A percentile compares a stretch with the other conserved stretches of the same genome.
These are phyloP conservation scores for Drosophila rufa DNA, from an alignment of 1,140 invertebrate species.

Conservation along the genomic window DNA sequence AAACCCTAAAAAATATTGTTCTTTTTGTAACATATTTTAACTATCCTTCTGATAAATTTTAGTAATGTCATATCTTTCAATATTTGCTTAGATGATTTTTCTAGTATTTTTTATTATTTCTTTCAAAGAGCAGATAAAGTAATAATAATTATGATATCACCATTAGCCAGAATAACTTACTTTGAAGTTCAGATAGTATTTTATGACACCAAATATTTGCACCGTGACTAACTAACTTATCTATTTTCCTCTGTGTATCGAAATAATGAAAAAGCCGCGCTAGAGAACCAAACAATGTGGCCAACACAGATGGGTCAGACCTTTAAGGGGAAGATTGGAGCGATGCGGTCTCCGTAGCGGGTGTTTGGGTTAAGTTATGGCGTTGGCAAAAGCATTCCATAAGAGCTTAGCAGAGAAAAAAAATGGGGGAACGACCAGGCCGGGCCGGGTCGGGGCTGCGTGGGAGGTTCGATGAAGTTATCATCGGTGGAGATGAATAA, in stretches of 20 bases:
- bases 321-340: constrained; percentile 22
- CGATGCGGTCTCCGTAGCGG: constrained; percentile 28
- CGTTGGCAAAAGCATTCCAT: constrained; percentile 55
- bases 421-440: constrained; percentile 12
- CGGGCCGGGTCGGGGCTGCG: constrained; percentile 28
- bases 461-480: constrained; percentile 58
- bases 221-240: too few species aligned
- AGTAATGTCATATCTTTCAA: too few species aligned
- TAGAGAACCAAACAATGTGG: constrained; percentile 43
- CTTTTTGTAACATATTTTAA: too few species aligned
- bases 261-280: constrained; percentile 22
- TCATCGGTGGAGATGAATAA: constrained; percentile 42
- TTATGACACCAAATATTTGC: not conserved
- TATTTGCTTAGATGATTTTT: too few species aligned
- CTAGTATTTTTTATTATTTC: too few species aligned
- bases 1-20: not conserved
- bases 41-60: not conserved
- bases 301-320: constrained; percentile 43
- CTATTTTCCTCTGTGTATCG: constrained; percentile 10
- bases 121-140: too few species aligned
- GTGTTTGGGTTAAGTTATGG: constrained; percentile 62
- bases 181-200: too few species aligned
- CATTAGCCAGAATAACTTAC: not conserved
- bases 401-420: constrained; percentile 53
- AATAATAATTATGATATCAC: not conserved